phyloP scores from a whole-genome alignment of 1,140 invertebrate species.

The Ectropis grisescens region DNA sequence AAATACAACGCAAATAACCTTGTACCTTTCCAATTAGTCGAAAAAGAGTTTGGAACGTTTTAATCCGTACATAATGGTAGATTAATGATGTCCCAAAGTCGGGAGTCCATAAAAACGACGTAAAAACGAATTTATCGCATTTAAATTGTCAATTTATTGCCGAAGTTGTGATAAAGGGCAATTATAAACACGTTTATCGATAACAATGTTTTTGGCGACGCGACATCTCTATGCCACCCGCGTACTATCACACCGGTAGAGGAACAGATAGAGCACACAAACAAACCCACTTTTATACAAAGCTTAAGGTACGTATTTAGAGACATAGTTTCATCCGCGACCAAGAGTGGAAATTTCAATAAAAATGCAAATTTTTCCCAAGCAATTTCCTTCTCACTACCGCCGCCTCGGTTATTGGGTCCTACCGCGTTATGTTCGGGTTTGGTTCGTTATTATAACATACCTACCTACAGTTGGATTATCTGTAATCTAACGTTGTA shows the following conservation, averaged over 20 bases:
- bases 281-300: conserved; percentile 28
- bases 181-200: not conserved
- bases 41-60: conserved; percentile 5
- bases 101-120: conserved; percentile 3
- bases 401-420: conserved; percentile 39
- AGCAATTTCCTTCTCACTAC: conserved; percentile 54
- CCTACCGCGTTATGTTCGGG: conserved; percentile 36
- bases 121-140: conserved; percentile 9
- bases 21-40: conserved; percentile 1
- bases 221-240: conserved; percentile 9
- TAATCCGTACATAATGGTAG: not conserved
- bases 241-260: not conserved
- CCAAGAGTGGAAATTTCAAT: conserved; percentile 62
- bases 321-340: conserved; percentile 53
- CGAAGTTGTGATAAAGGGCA: too few species aligned
- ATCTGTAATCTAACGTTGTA: conserved; percentile 12
- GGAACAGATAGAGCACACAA: conserved; percentile 13
- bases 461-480: conserved; percentile 21
- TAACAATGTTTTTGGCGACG: conserved; percentile 1
- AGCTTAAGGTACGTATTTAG: conserved; percentile 53
- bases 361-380: conserved; percentile 62
- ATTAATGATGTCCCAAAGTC: conserved; percentile 2
- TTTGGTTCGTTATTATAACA: conserved; percentile 27
- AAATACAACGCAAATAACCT: conserved; percentile 1
- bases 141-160: conserved; percentile 6